Evolutionary conservation across 1,140 invertebrate genomes (phyloP), one percentile per base, ranked within the genome.

Genomic region (Trachelipus rathkii): DNA sequence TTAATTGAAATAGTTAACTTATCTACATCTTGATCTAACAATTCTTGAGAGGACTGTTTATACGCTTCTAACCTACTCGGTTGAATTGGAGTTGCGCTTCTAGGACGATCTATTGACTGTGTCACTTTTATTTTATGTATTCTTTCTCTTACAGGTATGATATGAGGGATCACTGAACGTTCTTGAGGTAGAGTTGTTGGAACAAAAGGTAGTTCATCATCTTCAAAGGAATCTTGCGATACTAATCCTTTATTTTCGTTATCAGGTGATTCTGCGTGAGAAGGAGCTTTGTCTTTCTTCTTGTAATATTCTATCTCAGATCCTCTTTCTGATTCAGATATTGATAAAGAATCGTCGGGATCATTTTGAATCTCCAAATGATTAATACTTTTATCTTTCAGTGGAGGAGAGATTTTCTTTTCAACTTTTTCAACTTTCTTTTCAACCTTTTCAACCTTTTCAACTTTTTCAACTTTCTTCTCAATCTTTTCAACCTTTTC

Each of bases 141-240:
- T 72, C 93, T 87, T 83, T 93, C 90, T 82, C 91, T 91, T 68
- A 93, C 89, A 23, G 93, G 93, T 68, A 94, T 87, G 74, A 95
- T 91, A 0, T 92, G 91, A 73, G 94, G 86, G 15, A 91, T 93
- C 67, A 91, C 88, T 9, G 93, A 92, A 69, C 93, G 89, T 85
- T 95, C 93, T 83, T 90, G 86, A 15, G 93, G 93, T 74, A 95
- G 84, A 46, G 93, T 95, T 5, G 93, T 95, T 60, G 93, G 92
- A 78, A 95, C 89, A 82, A 93, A 94, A 0, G 93, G 93, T 82
- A 95, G 85, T 85, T 95, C 93, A 74, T 93, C 92, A 78, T 95
- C 93, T 80, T 94, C 92, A 10, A 92, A 93, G 81, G 93, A 92
- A 81, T 93, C 92, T 81, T 90, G 88, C 68, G 91, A 88, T 5